Evolutionary conservation across 2,113 vertebrate species (phyloP).

Genomic region (Neolamprologus hecqui): DNA sequence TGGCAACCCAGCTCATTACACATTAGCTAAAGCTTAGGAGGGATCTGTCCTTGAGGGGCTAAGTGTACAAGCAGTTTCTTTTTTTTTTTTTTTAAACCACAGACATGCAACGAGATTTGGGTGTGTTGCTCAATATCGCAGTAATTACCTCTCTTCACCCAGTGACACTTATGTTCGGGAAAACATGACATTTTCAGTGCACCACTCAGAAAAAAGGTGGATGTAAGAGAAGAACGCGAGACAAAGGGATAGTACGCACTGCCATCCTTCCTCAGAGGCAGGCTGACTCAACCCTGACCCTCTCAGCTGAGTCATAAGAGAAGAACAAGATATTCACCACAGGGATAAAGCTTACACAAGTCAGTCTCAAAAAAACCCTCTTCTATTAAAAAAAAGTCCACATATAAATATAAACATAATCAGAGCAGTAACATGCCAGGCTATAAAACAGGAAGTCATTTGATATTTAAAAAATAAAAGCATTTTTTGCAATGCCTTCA

Average conservation of each 20-base stretch:
- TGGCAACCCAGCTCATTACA: constrained; percentile 1
- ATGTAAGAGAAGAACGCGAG: background rate
- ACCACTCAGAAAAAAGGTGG: constrained; percentile 3
- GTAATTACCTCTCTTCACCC: constrained; percentile 20
- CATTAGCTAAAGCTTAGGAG: constrained; percentile 4
- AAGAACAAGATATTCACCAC: constrained; percentile 40
- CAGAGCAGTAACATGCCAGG: background rate
- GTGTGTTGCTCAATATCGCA: background rate
- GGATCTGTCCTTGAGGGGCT: background rate
- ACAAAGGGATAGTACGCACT: background rate
- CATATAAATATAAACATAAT: background rate
- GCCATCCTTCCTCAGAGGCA: constrained; percentile 27
- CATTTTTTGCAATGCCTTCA: background rate
- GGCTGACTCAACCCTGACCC: constrained; percentile 37
- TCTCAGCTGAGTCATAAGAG: constrained; percentile 43
- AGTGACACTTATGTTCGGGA: background rate
- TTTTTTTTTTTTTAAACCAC: background rate
- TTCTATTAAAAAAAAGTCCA: background rate
- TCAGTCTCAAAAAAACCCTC: background rate
- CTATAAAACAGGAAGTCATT: background rate
- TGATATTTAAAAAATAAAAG: background rate
- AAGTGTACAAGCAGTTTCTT: background rate
- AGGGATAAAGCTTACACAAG: constrained; percentile 20
- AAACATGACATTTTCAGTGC: constrained; percentile 9
- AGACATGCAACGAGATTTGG: background rate